These are phyloP conservation scores for Hypsibius dujardini DNA, from an alignment of 1,140 invertebrate genomes.

Conservation along the genomic window DNA sequence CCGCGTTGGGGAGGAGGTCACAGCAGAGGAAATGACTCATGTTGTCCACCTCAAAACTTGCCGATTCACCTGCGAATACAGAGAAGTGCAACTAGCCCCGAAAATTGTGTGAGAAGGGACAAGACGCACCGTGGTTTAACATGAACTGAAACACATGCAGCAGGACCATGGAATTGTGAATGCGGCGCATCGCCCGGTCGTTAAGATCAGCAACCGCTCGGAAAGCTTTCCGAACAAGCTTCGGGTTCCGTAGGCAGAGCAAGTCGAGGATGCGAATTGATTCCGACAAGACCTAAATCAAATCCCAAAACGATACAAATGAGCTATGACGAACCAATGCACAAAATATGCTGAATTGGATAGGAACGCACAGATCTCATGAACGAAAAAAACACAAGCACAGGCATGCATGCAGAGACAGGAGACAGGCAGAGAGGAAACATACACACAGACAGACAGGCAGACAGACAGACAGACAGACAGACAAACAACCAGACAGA, in stretches of 20 bases:
- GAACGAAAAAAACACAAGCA: too few species aligned
- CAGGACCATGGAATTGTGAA: not conserved
- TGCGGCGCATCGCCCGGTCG: not conserved
- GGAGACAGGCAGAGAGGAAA: too few species aligned
- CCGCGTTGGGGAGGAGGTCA: not conserved
- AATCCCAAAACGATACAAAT: too few species aligned
- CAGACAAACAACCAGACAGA: too few species aligned
- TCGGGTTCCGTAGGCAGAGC: not conserved
- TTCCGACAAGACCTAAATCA: constrained; percentile 10
- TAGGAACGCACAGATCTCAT: too few species aligned
- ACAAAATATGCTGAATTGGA: too few species aligned
- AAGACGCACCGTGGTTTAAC: constrained; percentile 11
- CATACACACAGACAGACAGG: too few species aligned
- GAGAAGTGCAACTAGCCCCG: not conserved
- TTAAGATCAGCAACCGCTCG: not conserved
- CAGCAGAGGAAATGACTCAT: not conserved
- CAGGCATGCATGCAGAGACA: too few species aligned
- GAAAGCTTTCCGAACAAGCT: constrained; percentile 6
- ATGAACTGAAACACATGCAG: not conserved
- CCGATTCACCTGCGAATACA: not conserved
- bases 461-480: too few species aligned
- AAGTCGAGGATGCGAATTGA: not conserved
- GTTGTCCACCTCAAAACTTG: constrained; percentile 8
- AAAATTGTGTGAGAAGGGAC: not conserved
- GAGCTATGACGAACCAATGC: too few species aligned